Evolutionary conservation across 2,797 vertebrate species (phyloP).

Genomic region (Austrolebias charrua): DNA sequence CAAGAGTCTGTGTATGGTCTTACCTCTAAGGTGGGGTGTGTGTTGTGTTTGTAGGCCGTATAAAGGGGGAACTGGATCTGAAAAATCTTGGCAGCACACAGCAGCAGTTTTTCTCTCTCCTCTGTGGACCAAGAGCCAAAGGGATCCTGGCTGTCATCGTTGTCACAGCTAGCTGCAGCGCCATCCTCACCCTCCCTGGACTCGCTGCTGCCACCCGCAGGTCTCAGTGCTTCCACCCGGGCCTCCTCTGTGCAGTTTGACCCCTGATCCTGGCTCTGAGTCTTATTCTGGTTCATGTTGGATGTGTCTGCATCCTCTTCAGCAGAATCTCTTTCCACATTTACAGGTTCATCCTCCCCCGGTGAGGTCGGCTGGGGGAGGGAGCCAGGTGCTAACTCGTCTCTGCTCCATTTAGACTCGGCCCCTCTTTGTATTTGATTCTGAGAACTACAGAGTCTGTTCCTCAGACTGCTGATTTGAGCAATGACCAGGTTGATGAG

Average conservation of each 20-base stretch:
- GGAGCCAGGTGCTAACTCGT: slow-evolving; percentile 72
- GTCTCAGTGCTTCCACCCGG: slow-evolving; percentile 78
- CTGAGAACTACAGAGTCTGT: slow-evolving; percentile 85
- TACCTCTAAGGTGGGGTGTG: slow-evolving; percentile 98
- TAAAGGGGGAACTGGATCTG: slow-evolving; percentile 99
- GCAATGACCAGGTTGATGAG: slow-evolving; percentile 98
- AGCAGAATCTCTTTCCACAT: slow-evolving; percentile 89
- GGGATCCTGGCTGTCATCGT: slow-evolving; percentile 78
- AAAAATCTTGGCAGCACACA: slow-evolving; percentile 98
- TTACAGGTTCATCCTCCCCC: slow-evolving; percentile 87
- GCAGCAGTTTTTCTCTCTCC: slow-evolving; percentile 94
- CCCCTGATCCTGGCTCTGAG: slow-evolving; percentile 66
- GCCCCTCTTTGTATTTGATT: slow-evolving; percentile 31
- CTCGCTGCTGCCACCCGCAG: slow-evolving; percentile 68
- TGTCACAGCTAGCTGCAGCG: slow-evolving; percentile 65
- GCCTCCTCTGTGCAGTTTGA: slow-evolving; percentile 58
- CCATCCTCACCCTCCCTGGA: slow-evolving; percentile 54
- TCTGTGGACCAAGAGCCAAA: slow-evolving; percentile 93
- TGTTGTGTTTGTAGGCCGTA: slow-evolving; percentile 99
- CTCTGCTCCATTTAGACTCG: slow-evolving; percentile 76
- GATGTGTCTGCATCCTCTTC: slow-evolving; percentile 79
- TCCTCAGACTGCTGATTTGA: slow-evolving; percentile 94
- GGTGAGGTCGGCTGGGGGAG: slow-evolving; percentile 77
- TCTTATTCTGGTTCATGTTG: slow-evolving; percentile 74
- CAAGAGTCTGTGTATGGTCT: neutral